A percentile compares a stretch with the other conserved stretches of the same genome.
These are phyloP conservation scores for Spodoptera picta DNA, from an alignment of 2,888 invertebrate genomes.

Conservation along the genomic window DNA sequence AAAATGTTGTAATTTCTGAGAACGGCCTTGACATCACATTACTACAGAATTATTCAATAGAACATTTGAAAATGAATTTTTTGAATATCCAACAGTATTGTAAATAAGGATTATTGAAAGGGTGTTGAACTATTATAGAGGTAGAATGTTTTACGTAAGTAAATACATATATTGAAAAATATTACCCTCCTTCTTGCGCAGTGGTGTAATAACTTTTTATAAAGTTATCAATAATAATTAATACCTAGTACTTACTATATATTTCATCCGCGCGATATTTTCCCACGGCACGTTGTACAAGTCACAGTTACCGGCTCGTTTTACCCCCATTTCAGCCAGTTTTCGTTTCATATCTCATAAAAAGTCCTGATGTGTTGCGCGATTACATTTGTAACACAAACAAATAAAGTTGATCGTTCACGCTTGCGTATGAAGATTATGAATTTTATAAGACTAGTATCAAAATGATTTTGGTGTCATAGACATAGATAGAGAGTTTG, in stretches of 20 bases:
- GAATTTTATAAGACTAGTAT: slow-evolving; percentile 1
- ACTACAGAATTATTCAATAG: no score
- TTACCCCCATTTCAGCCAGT: slow-evolving; percentile 28
- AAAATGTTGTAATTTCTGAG: no score
- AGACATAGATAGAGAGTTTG: slow-evolving; percentile 38
- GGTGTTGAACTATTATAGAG: no score
- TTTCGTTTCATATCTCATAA: slow-evolving; percentile 22
- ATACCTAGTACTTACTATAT: neutral
- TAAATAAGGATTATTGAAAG: no score
- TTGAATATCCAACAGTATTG: no score
- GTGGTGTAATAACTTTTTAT: neutral
- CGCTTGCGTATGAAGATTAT: neutral
- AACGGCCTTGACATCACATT: no score
- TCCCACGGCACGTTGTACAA: slow-evolving; percentile 33
- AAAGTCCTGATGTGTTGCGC: slow-evolving; percentile 20
- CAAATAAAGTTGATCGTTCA: slow-evolving; percentile 18
- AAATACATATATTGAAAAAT: no score
- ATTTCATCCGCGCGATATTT: slow-evolving; percentile 3
- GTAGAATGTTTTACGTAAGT: no score
- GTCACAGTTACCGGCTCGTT: slow-evolving; percentile 11
- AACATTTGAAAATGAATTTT: no score
- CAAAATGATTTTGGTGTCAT: slow-evolving; percentile 17
- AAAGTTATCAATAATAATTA: slow-evolving; percentile 7
- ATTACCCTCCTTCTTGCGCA: no score
- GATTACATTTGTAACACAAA: slow-evolving; percentile 20